These are phyloP conservation scores for Catagonus wagneri DNA, from an alignment of 2,113 vertebrate species.

Conservation along the genomic window DNA sequence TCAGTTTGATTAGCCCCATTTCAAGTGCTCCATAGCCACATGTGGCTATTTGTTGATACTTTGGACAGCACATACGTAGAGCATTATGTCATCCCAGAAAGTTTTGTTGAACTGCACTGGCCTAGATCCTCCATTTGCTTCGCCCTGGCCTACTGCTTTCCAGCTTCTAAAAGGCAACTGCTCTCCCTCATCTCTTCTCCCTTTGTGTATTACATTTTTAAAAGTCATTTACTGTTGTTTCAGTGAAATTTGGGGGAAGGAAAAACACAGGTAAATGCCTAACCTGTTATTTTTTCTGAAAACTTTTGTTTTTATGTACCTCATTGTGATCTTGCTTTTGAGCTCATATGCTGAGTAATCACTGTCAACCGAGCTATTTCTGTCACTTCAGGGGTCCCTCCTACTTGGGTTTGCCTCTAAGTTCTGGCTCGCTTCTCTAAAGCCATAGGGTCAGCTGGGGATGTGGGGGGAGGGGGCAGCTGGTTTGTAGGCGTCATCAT, in stretches of 20 bases:
- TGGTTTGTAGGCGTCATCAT: background rate
- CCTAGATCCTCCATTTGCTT: conserved; percentile 9
- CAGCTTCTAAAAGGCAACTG: conserved; percentile 8
- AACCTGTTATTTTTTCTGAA: background rate
- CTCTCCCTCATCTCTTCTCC: conserved; percentile 1
- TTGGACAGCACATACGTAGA: background rate
- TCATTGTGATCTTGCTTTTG: background rate
- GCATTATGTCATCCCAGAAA: background rate
- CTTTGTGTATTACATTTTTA: background rate
- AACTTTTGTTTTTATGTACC: background rate
- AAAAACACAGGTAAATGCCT: background rate
- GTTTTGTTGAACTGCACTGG: background rate
- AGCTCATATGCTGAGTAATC: background rate
- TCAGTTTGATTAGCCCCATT: background rate
- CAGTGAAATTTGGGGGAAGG: background rate
- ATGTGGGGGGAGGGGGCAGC: background rate
- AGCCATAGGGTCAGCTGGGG: background rate
- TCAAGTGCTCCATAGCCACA: background rate
- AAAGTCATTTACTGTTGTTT: background rate
- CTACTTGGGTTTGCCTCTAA: background rate
- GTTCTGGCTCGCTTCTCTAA: background rate
- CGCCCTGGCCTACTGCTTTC: background rate
- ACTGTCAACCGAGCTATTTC: background rate
- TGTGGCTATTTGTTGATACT: background rate
- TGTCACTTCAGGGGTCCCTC: background rate